These are phyloP conservation scores for Chloroclysta siterata DNA, from an alignment of 2,888 invertebrate species.

Conservation along the genomic window DNA sequence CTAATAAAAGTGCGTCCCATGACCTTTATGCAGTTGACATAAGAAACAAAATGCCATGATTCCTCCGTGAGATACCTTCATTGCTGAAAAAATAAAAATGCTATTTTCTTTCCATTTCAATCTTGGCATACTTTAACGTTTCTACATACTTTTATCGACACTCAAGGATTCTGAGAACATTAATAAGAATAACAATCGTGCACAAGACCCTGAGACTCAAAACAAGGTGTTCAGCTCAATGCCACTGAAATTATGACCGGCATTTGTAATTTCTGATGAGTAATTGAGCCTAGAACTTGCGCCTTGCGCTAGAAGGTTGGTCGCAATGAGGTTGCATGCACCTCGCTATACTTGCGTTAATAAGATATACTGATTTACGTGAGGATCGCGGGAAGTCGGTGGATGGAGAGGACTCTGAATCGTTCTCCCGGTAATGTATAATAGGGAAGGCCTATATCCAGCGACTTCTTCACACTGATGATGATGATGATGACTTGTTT, in stretches of 20 bases:
- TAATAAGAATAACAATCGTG: not conserved
- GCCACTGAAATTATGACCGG: constrained; percentile 24
- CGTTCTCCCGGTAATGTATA: too few relatives aligned
- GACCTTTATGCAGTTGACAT: too few relatives aligned
- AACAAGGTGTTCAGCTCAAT: constrained; percentile 24
- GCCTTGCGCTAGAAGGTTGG: constrained; percentile 20
- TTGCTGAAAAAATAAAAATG: too few relatives aligned
- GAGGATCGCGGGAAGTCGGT: not conserved
- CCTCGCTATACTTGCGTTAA: constrained; percentile 24
- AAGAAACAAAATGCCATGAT: too few relatives aligned
- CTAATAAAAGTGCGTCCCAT: too few relatives aligned
- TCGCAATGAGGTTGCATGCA: constrained; percentile 6
- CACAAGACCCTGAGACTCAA: constrained; percentile 4
- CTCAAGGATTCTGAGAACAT: not conserved
- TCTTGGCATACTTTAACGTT: not conserved
- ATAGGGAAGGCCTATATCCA: too few relatives aligned
- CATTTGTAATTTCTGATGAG: constrained; percentile 25
- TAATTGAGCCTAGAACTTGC: constrained; percentile 13
- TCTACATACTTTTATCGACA: not conserved
- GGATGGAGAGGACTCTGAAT: too few relatives aligned
- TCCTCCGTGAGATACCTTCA: too few relatives aligned
- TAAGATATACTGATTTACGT: constrained; percentile 8
- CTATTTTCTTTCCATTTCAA: not conserved
- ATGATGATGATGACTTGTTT: too few relatives aligned
- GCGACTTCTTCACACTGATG: too few relatives aligned